These are phyloP conservation scores for Cervus canadensis DNA, from an alignment of 2,113 vertebrate species.

Conservation along the genomic window DNA sequence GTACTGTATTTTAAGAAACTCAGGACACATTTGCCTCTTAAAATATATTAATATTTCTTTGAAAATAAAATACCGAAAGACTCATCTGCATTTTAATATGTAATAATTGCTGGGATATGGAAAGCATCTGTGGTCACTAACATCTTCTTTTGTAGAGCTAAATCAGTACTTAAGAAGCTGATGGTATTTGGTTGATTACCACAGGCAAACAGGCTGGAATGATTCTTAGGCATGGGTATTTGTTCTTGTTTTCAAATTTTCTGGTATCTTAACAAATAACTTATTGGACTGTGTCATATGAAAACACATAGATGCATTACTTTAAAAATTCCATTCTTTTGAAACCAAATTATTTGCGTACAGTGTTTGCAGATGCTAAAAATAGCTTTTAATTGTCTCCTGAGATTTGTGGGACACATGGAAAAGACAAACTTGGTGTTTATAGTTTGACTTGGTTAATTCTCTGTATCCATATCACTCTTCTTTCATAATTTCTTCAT, in stretches of 20 bases:
- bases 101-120: neutral
- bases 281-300: conserved; percentile 23
- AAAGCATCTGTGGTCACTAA: neutral
- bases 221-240: conserved; percentile 27
- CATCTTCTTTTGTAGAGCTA: conserved; percentile 15
- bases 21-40: neutral
- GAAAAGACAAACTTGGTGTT: conserved; percentile 20
- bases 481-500: conserved; percentile 50
- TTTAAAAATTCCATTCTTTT: conserved; percentile 39
- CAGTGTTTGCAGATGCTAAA: conserved; percentile 50
- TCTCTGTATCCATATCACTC: conserved; percentile 24
- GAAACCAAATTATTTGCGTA: conserved; percentile 17
- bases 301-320: conserved; percentile 36
- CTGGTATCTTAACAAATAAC: conserved; percentile 12
- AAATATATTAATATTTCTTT: conserved; percentile 11
- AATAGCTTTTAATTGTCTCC: conserved; percentile 47
- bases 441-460: conserved; percentile 37
- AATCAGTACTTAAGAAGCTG: neutral
- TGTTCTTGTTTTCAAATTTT: conserved; percentile 49
- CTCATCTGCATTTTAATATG: neutral
- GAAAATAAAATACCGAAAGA: neutral
- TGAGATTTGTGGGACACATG: conserved; percentile 43
- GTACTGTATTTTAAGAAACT: neutral
- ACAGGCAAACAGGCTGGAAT: neutral
- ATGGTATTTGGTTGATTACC: conserved; percentile 15